These are phyloP conservation scores for Vireo altiloquus DNA, from an alignment of 2,113 vertebrate species.

Conservation along the genomic window DNA sequence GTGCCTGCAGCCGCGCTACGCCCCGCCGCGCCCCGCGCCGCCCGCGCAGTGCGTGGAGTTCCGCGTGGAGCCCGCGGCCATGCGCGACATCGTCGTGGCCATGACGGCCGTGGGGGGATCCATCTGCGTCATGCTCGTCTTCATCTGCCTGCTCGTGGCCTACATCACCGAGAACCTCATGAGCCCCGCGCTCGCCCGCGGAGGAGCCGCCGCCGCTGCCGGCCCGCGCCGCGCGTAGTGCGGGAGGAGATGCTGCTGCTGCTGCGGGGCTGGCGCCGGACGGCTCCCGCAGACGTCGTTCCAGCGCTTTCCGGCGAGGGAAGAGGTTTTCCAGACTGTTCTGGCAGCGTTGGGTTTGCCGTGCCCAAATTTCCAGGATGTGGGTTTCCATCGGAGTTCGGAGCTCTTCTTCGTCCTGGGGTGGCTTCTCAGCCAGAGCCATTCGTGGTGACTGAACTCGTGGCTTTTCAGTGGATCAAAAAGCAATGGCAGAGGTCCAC, in stretches of 20 bases:
- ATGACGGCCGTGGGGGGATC: conserved; percentile 97
- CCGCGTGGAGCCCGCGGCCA: conserved; percentile 82
- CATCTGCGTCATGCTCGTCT: conserved; percentile 97
- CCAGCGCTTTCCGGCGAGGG: not conserved
- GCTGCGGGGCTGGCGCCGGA: not conserved
- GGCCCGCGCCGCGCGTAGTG: not conserved
- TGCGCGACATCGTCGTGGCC: conserved; percentile 95
- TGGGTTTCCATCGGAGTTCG: not conserved
- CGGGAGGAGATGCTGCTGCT: not conserved
- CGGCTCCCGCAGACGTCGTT: not conserved
- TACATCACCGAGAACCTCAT: conserved; percentile 97
- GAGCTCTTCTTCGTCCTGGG: not conserved
- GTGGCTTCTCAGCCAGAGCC: not conserved
- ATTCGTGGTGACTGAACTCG: fast-evolving
- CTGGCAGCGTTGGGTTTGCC: not conserved
- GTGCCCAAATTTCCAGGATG: fast-evolving
- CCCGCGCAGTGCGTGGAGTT: conserved; percentile 88
- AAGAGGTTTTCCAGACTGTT: not conserved
- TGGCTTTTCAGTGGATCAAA: not conserved
- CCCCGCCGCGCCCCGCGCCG: conserved; percentile 17
- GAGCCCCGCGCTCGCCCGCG: not conserved
- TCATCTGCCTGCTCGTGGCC: conserved; percentile 95
- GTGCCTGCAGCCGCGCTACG: conserved; percentile 80
- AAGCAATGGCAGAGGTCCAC: not conserved
- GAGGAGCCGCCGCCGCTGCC: conserved; percentile 47